phyloP scores from a whole-genome alignment of 2,113 vertebrate genomes.

The Drymodes brunneopygia region DNA sequence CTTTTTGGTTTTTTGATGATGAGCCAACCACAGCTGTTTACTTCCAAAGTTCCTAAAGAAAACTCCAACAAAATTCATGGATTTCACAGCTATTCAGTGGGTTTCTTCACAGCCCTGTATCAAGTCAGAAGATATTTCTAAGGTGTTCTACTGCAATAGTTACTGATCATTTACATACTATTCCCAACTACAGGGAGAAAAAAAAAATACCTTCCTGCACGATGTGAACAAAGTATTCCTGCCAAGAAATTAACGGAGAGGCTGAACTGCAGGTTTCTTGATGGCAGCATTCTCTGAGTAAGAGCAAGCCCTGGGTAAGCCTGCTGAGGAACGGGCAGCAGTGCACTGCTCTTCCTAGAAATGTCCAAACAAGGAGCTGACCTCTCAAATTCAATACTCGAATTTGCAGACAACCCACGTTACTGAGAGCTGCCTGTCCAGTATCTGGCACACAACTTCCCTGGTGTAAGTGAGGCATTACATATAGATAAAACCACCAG shows the following conservation, averaged over 20 bases:
- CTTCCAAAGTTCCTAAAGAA: neutral
- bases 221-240: neutral
- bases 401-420: neutral
- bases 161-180: neutral
- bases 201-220: neutral
- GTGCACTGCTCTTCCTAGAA: neutral
- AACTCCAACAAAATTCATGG: neutral
- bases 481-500: neutral
- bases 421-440: neutral
- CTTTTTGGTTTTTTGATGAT: neutral
- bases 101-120: neutral
- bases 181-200: neutral
- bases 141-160: neutral
- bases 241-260: neutral
- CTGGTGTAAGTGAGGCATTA: rapidly evolving
- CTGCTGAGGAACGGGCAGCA: neutral
- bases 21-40: neutral
- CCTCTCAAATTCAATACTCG: neutral
- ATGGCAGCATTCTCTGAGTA: neutral
- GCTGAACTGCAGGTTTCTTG: neutral
- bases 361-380: constrained; percentile 52
- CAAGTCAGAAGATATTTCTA: neutral
- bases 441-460: neutral
- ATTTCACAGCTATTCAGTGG: neutral
- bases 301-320: neutral